Base-by-base conservation (phyloP, 64 coral and sea anemone genomes). In the Actinia equina region DNA sequence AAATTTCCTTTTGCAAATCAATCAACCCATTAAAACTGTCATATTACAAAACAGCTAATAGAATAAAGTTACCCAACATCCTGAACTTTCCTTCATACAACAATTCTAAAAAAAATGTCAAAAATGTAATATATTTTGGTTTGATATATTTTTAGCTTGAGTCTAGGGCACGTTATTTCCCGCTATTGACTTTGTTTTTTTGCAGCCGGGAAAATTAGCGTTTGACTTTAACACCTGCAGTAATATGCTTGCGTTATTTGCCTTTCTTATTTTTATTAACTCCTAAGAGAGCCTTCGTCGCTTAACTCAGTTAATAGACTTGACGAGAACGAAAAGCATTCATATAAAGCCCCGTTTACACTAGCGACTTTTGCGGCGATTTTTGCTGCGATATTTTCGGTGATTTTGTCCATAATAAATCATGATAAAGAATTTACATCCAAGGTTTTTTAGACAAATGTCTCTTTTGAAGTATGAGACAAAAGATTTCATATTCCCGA, bases 191-290 rank as follows among this genome's bases (percentile, higher is more conserved):
- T 74, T 9, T 13, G 23, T 69, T 69, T 4, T 65, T 74, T 41
- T 65, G 62, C 20, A 23, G 14, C 25, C 1, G 22, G 62, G 12
- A 65, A 25, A 74, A 30, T 74, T 74, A 16, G 26, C 69, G 69
- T 74, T 74, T 41, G 41, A 74, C 42, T 74, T 37, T 74, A 74
- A 30, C 69, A 74, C 12, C 69, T 74, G 62, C 20, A 65, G n/a
- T 65, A 74, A 74, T 74, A 42, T 30, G 14, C 23, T 15, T 74
- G n/a, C 25, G 12, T 74, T 74, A 30, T 74, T 74, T 41, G 69
- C 69, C 69, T 65, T 65, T 20, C 69, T 37, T 74, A 26, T 41
- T 74, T 74, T 74, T 74, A 74, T 27, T 30, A 74, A 74, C 69
- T 30, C 7, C 12, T 30, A 27, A 41, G 41, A 74, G 6, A 74